Conservation (phyloP, 1,140 invertebrate species). For the Geopemphigus sp. region DNA sequence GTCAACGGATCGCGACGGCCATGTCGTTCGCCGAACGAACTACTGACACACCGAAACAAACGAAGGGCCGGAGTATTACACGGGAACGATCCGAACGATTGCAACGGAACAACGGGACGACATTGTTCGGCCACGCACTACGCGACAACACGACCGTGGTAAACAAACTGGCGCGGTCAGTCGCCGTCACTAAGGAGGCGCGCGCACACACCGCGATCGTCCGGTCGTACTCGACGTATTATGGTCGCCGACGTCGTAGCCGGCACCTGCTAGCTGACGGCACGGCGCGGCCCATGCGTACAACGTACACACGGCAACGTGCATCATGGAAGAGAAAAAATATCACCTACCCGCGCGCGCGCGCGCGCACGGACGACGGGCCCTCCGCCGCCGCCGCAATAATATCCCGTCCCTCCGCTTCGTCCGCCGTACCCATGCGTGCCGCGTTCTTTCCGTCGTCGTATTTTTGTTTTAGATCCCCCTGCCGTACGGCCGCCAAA, state of each 20-base stretch:
- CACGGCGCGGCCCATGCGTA: constrained; percentile 41
- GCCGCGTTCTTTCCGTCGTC: too few species aligned
- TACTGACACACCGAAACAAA: neutral
- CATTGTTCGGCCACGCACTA: neutral
- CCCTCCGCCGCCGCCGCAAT: neutral
- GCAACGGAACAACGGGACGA: neutral
- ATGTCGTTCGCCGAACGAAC: neutral
- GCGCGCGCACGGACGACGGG: neutral
- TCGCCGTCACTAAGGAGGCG: constrained; percentile 22
- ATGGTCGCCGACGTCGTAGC: constrained; percentile 27
- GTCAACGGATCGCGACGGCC: neutral
- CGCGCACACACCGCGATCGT: constrained; percentile 33
- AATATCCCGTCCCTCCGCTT: too few species aligned
- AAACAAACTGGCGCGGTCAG: constrained; percentile 33
- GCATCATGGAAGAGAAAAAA: constrained; percentile 50
- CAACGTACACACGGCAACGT: constrained; percentile 7
- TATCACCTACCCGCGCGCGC: constrained; percentile 48
- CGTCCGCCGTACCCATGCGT: too few species aligned
- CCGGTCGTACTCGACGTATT: too few species aligned
- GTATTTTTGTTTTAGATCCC: too few species aligned
- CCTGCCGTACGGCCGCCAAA: too few species aligned
- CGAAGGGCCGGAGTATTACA: neutral
- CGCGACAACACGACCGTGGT: constrained; percentile 27
- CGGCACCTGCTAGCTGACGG: constrained; percentile 51
- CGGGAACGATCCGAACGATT: neutral